Evolutionary conservation across 2,797 vertebrate species (phyloP).

Genomic region (Enteromius paludinosus): DNA sequence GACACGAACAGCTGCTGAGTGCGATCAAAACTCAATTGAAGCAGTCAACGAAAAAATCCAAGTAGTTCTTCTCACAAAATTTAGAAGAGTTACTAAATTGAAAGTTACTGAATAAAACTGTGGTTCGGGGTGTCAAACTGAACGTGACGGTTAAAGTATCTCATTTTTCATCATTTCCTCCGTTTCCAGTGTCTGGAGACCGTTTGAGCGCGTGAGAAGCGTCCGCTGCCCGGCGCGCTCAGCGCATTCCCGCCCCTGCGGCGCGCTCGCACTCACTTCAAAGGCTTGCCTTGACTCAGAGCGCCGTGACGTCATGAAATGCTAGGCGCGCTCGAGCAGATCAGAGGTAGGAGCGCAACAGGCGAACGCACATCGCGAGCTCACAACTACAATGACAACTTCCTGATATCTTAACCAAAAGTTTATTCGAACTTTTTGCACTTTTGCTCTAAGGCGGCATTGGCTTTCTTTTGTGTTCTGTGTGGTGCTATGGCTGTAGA

Average conservation of each 20-base stretch:
- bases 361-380: conserved; percentile 43
- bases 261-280: conserved; percentile 17
- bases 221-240: not conserved
- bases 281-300: conserved; percentile 46
- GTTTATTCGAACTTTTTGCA: conserved; percentile 26
- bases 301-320: conserved; percentile 20
- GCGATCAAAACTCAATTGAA: no score
- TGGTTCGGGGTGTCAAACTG: not conserved
- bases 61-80: not conserved
- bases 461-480: not conserved
- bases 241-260: conserved; percentile 28
- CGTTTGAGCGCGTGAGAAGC: not conserved
- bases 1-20: no score
- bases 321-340: conserved; percentile 33
- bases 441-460: conserved; percentile 1
- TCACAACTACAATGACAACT: conserved; percentile 30
- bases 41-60: no score
- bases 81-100: not conserved
- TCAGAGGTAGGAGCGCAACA: conserved; percentile 61
- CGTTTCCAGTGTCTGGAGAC: not conserved
- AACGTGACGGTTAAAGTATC: not conserved
- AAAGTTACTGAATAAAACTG: no score
- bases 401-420: conserved; percentile 25
- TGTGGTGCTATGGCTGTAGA: not conserved
- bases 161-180: not conserved